Base-by-base conservation (phyloP, 1,140 invertebrate species). In the Atta texana region DNA sequence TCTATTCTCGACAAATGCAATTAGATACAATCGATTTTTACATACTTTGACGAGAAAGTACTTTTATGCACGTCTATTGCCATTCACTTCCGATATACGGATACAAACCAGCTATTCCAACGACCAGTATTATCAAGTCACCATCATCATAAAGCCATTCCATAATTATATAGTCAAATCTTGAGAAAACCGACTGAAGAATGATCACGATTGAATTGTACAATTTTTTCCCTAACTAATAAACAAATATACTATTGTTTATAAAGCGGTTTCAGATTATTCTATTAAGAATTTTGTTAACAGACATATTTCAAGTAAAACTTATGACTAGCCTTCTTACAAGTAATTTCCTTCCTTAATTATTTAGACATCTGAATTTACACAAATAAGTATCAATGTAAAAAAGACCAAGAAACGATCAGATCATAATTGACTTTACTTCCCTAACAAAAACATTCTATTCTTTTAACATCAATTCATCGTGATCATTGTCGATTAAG, bases 31-130 rank as follows among this genome's bases (percentile, higher is more conserved):
- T 74, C 75, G 71, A 78, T 86, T 86, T 86, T 88, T 55, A 69
- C 49, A 69, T 85, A 76, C 72, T 84, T 71, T 76, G 64, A 64
- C 59, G 72, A 87, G 66, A 87, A 84, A 87, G 63, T 87, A 72
- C 86, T 68, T 76, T 68, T 85, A 87, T 66, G 86, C 44, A 85
- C 55, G 61, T 86, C 80, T 86, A 57, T 86, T 74, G 44, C 86
- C 87, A 77, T 82, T 71, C 63, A 85, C 88, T 92, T 91, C 89
- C 86, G 89, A 77, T 82, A 88, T 53, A 89, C 88, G 90, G 88
- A 92, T 91, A 92, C 90, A 90, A 92, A 87, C 89, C 64, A 89
- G 76, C 87, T 76, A 89, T 78, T 68, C 87, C 89, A 84, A 85
- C 72, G 86, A 75, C 81, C 31, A 87, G 51, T 82, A 85, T 84